Base-by-base conservation (phyloP, 2,797 vertebrate genomes). In the Sciurus vulgaris region DNA sequence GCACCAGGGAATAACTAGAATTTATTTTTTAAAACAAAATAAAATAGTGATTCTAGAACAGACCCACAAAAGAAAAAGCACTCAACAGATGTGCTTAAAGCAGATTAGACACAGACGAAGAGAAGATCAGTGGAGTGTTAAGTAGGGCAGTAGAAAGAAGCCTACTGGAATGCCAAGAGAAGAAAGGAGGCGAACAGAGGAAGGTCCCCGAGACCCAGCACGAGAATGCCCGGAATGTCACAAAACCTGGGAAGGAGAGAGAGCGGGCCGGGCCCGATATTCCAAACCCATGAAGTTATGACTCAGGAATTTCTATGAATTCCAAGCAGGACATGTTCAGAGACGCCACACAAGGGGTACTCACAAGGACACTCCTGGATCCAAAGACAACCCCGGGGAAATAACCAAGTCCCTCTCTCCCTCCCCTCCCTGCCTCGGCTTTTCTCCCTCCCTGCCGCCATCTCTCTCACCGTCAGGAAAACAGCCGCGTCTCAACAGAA, bases 11-110 rank as follows among this genome's bases (percentile, higher is more conserved):
- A 81, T 22, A 65, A 84, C 5, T 44, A 38, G 35, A 81, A 81
- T 91, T 79, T 91, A 81, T 69, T 84, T 86, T 87, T 85, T 9
- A 87, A 93, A 77, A 56, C 54, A 91, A 15, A 77, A 89, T 77
- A 35, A 93, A 95, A 49, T 47, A 56, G 8, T 72, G 49, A 74
- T 59, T 70, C 70, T 79, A 65, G 41, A 90, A 86, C 26, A 70
- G 77, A 59, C 1, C 65, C 14, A 54, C 69, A 78, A 65, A n/a
- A 51, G 22, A 47, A 84, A 89, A 89, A 76, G 13, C 17, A 78
- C 28, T 73, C 26, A 38, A 47, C 33, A 78, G 49, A 56, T 67
- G 24, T 69, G 24, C n/a, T 86, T 89, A 72, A 93, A 91, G 54
- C 30, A 92, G 41, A 87, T 54, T 65, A 51, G 78, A 89, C 70